Percentiles rank a stretch among this genome's conserved stretches.
Conservation (phyloP, 1,140 invertebrate genomes). For the Ceratina calcarata region DNA sequence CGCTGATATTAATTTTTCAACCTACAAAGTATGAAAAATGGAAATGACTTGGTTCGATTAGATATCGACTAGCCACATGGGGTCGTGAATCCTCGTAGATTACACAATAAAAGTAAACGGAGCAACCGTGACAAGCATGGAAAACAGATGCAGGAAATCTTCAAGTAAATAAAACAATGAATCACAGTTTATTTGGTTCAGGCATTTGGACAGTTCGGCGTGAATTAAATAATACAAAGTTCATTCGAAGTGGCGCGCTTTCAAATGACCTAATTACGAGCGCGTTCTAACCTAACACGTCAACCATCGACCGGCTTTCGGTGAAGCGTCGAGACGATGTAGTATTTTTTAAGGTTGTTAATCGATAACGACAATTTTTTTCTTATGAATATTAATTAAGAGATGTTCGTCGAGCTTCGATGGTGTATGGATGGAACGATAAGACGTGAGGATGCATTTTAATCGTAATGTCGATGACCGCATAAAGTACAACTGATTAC, state of each 20-base stretch:
- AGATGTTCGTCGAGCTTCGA: no score
- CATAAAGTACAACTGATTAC: not conserved
- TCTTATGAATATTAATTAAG: not conserved
- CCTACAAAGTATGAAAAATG: not conserved
- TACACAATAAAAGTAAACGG: not conserved
- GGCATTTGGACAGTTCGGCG: not conserved
- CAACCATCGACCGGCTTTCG: slow-evolving; percentile 5
- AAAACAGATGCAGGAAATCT: not conserved
- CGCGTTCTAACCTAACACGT: slow-evolving; percentile 35
- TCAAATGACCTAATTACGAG: slow-evolving; percentile 41
- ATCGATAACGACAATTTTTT: no score
- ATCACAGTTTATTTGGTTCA: no score
- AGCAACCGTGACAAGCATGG: not conserved
- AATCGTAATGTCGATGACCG: not conserved
- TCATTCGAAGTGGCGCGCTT: slow-evolving; percentile 42
- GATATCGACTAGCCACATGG: not conserved
- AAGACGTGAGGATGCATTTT: not conserved
- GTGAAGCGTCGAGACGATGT: no score
- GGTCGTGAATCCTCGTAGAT: not conserved
- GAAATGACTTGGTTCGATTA: not conserved
- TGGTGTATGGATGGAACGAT: not conserved
- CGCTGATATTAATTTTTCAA: slow-evolving; percentile 3
- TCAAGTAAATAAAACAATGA: not conserved
- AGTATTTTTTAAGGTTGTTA: not conserved
- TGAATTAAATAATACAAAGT: slow-evolving; percentile 1